A percentile compares a stretch with the other conserved stretches of the same genome.
Conservation (phyloP, 1,140 invertebrate species). For the Drosophila pectinifera region DNA sequence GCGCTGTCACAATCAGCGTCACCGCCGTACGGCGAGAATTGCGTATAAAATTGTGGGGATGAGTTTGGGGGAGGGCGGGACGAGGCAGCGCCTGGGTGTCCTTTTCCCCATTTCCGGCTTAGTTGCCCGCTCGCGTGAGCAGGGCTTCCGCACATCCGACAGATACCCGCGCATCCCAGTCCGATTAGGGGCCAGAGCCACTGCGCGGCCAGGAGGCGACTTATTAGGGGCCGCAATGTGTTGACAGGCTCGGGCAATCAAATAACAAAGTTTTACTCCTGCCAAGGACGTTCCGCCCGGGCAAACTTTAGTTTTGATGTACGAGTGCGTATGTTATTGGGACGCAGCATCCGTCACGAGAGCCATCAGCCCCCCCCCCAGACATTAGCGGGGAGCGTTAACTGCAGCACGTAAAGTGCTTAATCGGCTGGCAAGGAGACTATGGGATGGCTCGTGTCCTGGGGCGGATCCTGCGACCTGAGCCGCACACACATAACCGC, state of each 20-base stretch:
- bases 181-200: background rate
- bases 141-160: conserved; percentile 5
- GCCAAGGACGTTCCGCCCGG: conserved; percentile 12
- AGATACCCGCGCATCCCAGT: background rate
- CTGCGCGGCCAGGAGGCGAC: conserved; percentile 20
- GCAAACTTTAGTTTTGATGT: conserved; percentile 51
- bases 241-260: conserved; percentile 57
- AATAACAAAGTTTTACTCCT: conserved; percentile 65
- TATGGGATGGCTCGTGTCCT: conserved; percentile 3
- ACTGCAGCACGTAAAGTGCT: conserved; percentile 67
- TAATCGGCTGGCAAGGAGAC: conserved; percentile 66
- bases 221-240: conserved; percentile 48
- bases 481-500: conserved; percentile 18
- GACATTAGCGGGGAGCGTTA: conserved; percentile 41
- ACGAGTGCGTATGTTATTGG: conserved; percentile 23
- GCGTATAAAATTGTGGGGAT: conserved; percentile 35
- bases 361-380: conserved; percentile 9
- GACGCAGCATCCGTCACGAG: conserved; percentile 34
- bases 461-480: background rate
- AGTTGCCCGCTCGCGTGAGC: conserved; percentile 8
- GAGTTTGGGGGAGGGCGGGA: conserved; percentile 8
- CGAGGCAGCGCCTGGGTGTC: conserved; percentile 3
- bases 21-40: conserved; percentile 20
- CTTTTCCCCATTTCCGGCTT: conserved; percentile 8
- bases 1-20: conserved; percentile 38